Base-by-base conservation (phyloP, 2,888 invertebrate species). In the Lithophane semibrunnea region DNA sequence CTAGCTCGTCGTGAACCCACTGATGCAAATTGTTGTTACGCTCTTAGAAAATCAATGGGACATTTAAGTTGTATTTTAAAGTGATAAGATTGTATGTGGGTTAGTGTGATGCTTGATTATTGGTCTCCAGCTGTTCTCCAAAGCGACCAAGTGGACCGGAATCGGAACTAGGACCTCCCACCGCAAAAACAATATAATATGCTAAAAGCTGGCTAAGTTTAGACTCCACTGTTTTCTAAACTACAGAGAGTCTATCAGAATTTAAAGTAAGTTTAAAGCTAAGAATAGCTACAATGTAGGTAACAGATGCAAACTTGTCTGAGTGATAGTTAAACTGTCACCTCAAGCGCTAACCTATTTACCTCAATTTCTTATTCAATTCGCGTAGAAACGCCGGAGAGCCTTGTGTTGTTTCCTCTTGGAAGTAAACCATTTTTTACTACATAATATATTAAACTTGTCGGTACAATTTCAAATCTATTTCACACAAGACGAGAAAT, bases 21-120 rank as follows among this genome's bases (percentile, higher is more conserved):
- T 70, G 66, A 85, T 86, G 86, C 79, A 73, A 84, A 86, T 83
- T 86, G 65, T 77, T 29, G 42, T 73, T 79, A 82, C 82, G 74
- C 72, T 75, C 72, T 71, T 60, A 64, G 86, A 83, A 85, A 85
- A 68, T 73, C 79, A 87, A 86, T 87, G 75, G 18, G 67, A 29
- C 21, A 66, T 74, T 77, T 75, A 49, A 18, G 60, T 76, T 66
- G 56, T 75, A 52, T 82, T 75, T 74, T 54, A 61, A 54, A 72
- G 21, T 73, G 44, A 66, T 64, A 44, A 61, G 4, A 49, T 69
- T 66, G 66, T 49, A 56, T 60, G 54, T 66, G 47, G 63, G 80
- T 71, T 61, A 54, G 47, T 54, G 21, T 21, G 44, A 54, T 61
- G 44, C 61, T 77, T 54, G 79, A 29, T 47, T 58, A 37, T 77